Conservation (phyloP, 2,797 vertebrate species). For the Bradypodion ventrale region DNA sequence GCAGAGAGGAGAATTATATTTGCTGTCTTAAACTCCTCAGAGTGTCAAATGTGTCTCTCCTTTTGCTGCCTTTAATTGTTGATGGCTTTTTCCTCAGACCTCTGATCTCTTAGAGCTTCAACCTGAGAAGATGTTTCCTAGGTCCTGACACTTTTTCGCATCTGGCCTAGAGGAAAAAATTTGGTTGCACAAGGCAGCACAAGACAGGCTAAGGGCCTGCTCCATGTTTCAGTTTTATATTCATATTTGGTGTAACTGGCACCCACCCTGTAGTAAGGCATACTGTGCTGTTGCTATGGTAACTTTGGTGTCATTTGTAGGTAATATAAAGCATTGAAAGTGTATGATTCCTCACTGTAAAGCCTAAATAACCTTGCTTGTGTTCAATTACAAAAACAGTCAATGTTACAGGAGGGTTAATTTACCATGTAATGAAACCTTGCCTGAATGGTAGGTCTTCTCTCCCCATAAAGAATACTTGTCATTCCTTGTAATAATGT, state of each 20-base stretch:
- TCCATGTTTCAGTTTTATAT: background rate
- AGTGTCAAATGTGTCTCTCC: no score
- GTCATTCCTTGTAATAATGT: background rate
- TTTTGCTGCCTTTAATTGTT: no score
- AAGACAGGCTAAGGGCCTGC: background rate
- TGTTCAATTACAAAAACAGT: slow-evolving; percentile 10
- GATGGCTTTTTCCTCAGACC: no score
- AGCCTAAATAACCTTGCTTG: slow-evolving; percentile 14
- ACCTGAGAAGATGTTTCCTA: no score
- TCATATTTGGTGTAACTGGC: no score
- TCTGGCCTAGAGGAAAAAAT: background rate
- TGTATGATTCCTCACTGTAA: background rate
- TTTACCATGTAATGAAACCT: slow-evolving; percentile 8
- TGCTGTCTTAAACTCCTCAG: no score
- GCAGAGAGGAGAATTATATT: no score
- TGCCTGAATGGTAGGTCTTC: background rate
- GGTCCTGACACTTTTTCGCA: background rate
- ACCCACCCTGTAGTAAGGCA: background rate
- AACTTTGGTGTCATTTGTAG: slow-evolving; percentile 12
- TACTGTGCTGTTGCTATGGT: slow-evolving; percentile 28
- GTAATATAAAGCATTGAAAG: background rate
- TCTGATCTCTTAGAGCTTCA: no score
- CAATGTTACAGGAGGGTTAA: slow-evolving; percentile 10
- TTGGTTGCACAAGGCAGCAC: no score
- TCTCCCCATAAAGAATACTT: background rate